These are phyloP conservation scores for Chrysotoxum bicinctum DNA, from an alignment of 2,888 invertebrate genomes.

Conservation along the genomic window DNA sequence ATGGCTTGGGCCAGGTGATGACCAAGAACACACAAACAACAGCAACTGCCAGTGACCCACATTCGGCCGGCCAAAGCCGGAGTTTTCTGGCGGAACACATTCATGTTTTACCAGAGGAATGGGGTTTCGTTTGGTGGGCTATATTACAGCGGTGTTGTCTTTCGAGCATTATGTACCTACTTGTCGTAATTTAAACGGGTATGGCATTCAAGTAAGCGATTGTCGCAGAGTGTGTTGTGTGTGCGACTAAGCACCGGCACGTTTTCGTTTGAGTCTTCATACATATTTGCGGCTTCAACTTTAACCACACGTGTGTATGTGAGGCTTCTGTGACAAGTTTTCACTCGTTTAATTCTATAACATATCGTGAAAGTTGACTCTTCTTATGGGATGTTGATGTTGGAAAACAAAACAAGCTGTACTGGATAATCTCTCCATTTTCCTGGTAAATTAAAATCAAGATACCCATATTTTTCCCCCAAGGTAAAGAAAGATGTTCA, in stretches of 20 bases:
- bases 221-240: constrained; percentile 1
- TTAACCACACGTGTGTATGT: not conserved
- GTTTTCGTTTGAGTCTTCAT: not conserved
- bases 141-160: not conserved
- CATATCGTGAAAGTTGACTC: constrained; percentile 50
- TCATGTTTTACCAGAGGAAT: not conserved
- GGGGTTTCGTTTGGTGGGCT: not conserved
- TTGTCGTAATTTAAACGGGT: constrained; percentile 9
- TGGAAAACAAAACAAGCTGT: not conserved
- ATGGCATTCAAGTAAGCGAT: constrained; percentile 1
- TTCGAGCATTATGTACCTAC: not conserved
- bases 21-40: not conserved
- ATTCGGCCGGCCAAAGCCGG: not conserved
- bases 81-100: not conserved
- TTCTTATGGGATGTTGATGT: not conserved
- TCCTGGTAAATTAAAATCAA: not conserved
- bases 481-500: too few species aligned
- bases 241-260: not conserved
- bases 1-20: constrained; percentile 3
- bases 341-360: constrained; percentile 7
- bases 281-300: not conserved
- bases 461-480: too few species aligned
- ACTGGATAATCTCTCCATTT: not conserved
- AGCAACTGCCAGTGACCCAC: constrained; percentile 12
- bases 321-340: constrained; percentile 16